Base-by-base conservation (phyloP, 2,797 vertebrate genomes). In the Tamandua tetradactyla region DNA sequence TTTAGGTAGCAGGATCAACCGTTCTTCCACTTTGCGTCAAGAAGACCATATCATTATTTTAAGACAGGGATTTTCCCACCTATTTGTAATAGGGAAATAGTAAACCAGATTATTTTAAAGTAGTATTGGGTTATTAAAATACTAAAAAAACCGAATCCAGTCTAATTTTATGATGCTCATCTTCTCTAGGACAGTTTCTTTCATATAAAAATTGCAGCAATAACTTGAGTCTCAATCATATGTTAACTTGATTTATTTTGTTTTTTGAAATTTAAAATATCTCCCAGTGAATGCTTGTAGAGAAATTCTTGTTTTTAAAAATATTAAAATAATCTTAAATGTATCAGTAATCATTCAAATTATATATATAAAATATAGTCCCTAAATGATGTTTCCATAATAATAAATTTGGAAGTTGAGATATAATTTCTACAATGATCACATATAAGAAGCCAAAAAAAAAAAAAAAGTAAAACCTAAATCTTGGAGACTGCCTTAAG, bases 401-500 rank as follows among this genome's bases (percentile, higher is more conserved):
- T 74, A 69, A 86, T 89, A 62, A 88, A 42, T 95, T 87, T 84
- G 30, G 42, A 96, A 69, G 12, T 87, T 75, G 95, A 76, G 15
- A 55, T 0, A 22, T 93, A 79, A 85, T 93, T 96, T 89, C 27
- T 80, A 78, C 89, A 88, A 47, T 71, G 92, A 13, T 96, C 47
- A 91, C 37, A 87, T 32, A 89, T n/a, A 68, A 95, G 85, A 93
- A 96, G 93, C 14, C 93, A n/a, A 55, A 93, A 96, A 92, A 91
- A 89, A 94, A 76, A 52, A 52, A 23, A 95, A 96, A 94, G 89
- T 64, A 87, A 93, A 97, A 94, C 72, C 32, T 87, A 96, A 93
- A 96, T 94, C 85, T 37, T 95, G 20, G 78, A 92, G 89, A 11
- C 59, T 89, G 78, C 94, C 83, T 86, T 57, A 86, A 96, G 71